Evolutionary conservation across 2,888 invertebrate genomes (phyloP), one percentile per base, ranked within the genome.

Genomic region (Apotomis turbidana): DNA sequence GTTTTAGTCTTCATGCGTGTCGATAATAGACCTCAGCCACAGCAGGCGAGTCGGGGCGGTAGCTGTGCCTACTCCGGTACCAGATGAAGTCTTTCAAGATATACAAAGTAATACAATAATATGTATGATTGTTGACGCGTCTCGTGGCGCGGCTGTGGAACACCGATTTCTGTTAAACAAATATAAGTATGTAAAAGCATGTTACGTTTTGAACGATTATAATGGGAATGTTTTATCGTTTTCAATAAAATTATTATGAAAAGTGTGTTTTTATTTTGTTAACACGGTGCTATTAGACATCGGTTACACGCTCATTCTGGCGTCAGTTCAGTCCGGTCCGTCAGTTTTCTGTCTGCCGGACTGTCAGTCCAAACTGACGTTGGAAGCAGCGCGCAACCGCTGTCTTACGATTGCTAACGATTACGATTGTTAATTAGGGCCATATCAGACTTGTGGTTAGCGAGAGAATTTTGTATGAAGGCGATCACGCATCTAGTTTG

Each of bases 221-320:
- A 85, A 84, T 84, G 83, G 78, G 87, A 86, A 89, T 83, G 87
- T 87, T 91, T 90, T 91, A 90, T 88, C 83, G 86, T 91, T 91
- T 90, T 79, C 88, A 91, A 89, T 92, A 91, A 91, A 91, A 88
- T 81, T 79, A 72, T 72, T 68, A 68, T 63, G 67, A 68, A 72
- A 71, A 68, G 5, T 27, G 12, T 62, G 10, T 57, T 8, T 70
- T 70, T 46, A 57, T 51, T 69, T 55, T 10, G 0, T 15, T 44
- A 12, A 4, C 36, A n/a, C 12, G 5, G 27, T 41, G 5, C 41
- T 41, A 6, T 41, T 41, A 6, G 6, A 41, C 5, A 41, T 41
- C 41, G 6, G 1, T 27, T 27, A 27, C 27, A 27, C 27, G 27
- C 27, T 27, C 27, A 27, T 2, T 27, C 27, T 27, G 27, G 2